These are phyloP conservation scores for Valencia hispanica DNA, from an alignment of 2,797 vertebrate species.

Conservation along the genomic window DNA sequence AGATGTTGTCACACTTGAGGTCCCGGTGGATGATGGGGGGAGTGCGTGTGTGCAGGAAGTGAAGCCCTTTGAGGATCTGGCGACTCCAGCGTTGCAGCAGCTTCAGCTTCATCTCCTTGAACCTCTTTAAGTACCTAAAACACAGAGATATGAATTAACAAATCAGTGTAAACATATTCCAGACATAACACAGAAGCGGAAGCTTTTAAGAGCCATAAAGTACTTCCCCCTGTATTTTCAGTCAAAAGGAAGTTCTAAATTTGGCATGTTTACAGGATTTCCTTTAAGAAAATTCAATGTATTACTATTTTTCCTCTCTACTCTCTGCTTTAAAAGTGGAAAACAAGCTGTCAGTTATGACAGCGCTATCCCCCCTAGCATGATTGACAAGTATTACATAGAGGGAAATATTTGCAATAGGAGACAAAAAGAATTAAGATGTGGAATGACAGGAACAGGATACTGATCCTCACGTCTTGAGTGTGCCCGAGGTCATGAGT, in stretches of 20 bases:
- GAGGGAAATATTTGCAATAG: slow-evolving; percentile 9
- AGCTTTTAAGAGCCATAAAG: slow-evolving; percentile 26
- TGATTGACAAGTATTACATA: slow-evolving; percentile 5
- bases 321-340: slow-evolving; percentile 10
- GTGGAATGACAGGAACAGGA: neutral
- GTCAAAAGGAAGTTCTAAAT: slow-evolving; percentile 37
- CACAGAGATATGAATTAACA: slow-evolving; percentile 21
- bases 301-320: slow-evolving; percentile 4
- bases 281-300: slow-evolving; percentile 7
- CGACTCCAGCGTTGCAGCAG: slow-evolving; percentile 97
- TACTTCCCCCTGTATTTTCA: slow-evolving; percentile 37
- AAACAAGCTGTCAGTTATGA: slow-evolving; percentile 29
- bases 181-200: slow-evolving; percentile 20
- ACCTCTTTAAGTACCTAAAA: slow-evolving; percentile 92
- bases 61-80: slow-evolving; percentile 96
- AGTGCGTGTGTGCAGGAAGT: slow-evolving; percentile 95
- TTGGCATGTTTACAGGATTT: slow-evolving; percentile 28
- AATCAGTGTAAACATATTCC: slow-evolving; percentile 16
- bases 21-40: slow-evolving; percentile 98
- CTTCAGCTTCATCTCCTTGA: slow-evolving; percentile 98
- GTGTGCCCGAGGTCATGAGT: slow-evolving; percentile 98
- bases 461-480: slow-evolving; percentile 91
- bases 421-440: neutral
- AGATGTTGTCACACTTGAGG: slow-evolving; percentile 99
- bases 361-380: slow-evolving; percentile 3